Evolutionary conservation across 1,140 invertebrate species (phyloP).

Genomic region (Aphis craccivora): DNA sequence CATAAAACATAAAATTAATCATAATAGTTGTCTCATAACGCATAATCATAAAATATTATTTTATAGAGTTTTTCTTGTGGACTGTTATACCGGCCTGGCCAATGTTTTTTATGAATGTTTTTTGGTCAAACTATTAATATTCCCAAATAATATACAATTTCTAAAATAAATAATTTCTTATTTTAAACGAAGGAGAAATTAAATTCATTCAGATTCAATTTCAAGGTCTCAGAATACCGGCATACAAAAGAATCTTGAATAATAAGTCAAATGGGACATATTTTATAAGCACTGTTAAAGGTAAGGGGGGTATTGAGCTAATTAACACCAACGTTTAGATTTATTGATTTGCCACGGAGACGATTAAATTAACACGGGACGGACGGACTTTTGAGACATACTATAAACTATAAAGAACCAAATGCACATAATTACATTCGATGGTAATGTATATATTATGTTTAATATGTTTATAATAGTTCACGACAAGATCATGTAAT

Average conservation of each 20-base stretch:
- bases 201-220: neutral
- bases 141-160: too few species aligned
- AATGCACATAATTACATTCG: neutral
- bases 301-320: neutral
- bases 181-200: neutral
- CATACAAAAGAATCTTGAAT: neutral
- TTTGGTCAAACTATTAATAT: too few species aligned
- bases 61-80: too few species aligned
- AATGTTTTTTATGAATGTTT: too few species aligned
- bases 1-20: too few species aligned
- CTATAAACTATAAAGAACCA: neutral
- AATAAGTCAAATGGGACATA: neutral
- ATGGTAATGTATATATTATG: neutral
- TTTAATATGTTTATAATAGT: conserved; percentile 1
- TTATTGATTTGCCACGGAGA: neutral
- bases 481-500: neutral
- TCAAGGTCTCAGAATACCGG: neutral
- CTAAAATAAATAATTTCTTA: neutral
- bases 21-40: too few species aligned
- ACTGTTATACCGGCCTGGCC: too few species aligned
- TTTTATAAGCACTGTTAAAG: neutral
- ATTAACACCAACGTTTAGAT: neutral
- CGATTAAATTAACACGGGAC: neutral
- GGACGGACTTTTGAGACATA: neutral
- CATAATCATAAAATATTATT: too few species aligned